Evolutionary conservation across 2,797 vertebrate genomes (phyloP).

Genomic region (Phrynocephalus forsythii): DNA sequence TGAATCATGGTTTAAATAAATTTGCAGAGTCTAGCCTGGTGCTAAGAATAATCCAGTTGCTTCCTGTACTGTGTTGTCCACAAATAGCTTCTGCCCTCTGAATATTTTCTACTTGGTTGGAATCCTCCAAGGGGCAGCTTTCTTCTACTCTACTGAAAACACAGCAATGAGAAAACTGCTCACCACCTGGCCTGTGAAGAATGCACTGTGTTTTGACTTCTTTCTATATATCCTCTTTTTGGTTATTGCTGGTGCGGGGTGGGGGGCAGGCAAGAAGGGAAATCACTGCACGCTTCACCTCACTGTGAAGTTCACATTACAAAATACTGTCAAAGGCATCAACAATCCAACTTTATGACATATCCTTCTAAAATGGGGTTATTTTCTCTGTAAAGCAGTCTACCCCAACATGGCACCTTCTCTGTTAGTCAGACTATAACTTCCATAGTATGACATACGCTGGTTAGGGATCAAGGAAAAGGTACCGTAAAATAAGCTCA

Average conservation of each 20-base stretch:
- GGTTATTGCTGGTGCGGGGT: background rate
- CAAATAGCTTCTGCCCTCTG: slow-evolving; percentile 39
- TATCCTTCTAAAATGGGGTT: background rate
- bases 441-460: background rate
- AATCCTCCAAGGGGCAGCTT: slow-evolving; percentile 21
- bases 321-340: slow-evolving; percentile 11
- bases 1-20: slow-evolving; percentile 50
- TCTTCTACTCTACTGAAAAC: slow-evolving; percentile 36
- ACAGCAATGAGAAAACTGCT: background rate
- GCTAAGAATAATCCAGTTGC: slow-evolving; percentile 47
- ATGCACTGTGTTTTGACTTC: slow-evolving; percentile 4
- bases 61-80: slow-evolving; percentile 21
- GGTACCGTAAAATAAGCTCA: background rate
- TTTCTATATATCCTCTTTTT: slow-evolving; percentile 16
- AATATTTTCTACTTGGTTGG: slow-evolving; percentile 10
- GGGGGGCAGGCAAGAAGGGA: background rate
- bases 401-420: background rate
- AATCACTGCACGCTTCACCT: background rate
- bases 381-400: background rate
- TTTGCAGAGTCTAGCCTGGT: background rate
- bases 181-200: slow-evolving; percentile 6
- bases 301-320: slow-evolving; percentile 6
- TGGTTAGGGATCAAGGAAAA: background rate
- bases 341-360: background rate
- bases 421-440: background rate